Evolutionary conservation across 2,113 vertebrate genomes (phyloP), one percentile per base, ranked within the genome.

Genomic region (Sturnira hondurensis): DNA sequence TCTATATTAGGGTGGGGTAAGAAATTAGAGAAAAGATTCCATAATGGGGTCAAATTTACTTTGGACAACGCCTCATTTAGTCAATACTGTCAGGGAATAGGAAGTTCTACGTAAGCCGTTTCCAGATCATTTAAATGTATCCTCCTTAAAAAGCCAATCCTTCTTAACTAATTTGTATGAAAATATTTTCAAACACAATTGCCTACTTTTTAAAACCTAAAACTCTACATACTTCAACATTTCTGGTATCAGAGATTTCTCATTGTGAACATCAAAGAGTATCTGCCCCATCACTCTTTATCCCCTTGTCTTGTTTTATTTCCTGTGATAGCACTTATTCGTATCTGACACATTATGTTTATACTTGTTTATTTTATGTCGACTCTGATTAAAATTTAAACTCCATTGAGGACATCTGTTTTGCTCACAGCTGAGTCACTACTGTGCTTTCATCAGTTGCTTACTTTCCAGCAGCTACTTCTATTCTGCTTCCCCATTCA

Each of bases 121-220:
- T 91, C 67, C 19, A 92, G 33, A 43, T 45, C 86, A 94, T 33
- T 94, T 93, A 73, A 54, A 86, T 22, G 3, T 26, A 77, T 43
- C 28, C 76, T 71, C 80, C 61, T 63, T 63, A 56, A 68, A 26
- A 36, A 95, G 16, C 8, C 38, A 95, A 89, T 36, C 11, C 45
- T 65, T 86, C 74, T 87, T 58, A 54, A 78, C 8, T 83, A 61
- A 95, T 33, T 52, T 68, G 54, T 61, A 68, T 43, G 22, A 89
- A 94, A 84, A 43, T 73, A 67, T 22, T 84, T 68, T 36, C 41
- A 84, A 94, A 84, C 1, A 85, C 31, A 91, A 58, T 1, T 84
- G 2, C 56, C 63, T 95, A 80, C 24, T 28, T 80, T 96, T 81
- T 65, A 76, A 92, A 97, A 86, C 3, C 33, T 43, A 84, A 93